Conservation (phyloP, 2,113 vertebrate species). For the Gambusia affinis region DNA sequence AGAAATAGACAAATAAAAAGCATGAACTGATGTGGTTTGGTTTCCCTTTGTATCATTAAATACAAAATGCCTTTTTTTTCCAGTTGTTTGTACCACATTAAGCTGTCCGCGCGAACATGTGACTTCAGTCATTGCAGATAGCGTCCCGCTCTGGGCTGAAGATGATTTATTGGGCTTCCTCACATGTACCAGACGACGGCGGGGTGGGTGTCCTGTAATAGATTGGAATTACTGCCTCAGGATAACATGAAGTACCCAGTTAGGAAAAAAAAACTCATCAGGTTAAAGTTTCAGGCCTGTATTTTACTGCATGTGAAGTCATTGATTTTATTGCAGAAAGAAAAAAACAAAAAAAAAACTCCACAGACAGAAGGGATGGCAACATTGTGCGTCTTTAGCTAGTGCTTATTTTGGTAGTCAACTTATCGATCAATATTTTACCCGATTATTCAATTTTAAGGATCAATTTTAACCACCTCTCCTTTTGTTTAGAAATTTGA, state of each 20-base stretch:
- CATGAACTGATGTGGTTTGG: conserved; percentile 11
- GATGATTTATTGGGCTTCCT: conserved; percentile 38
- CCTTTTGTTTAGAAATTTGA: not conserved
- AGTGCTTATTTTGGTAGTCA: too few species aligned
- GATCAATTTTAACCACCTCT: not conserved
- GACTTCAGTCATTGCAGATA: conserved; percentile 27
- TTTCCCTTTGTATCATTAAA: conserved; percentile 20
- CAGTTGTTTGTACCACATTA: conserved; percentile 30
- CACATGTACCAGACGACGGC: conserved; percentile 12
- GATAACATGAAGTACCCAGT: conserved; percentile 20
- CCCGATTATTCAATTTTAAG: not conserved
- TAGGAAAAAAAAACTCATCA: conserved; percentile 20
- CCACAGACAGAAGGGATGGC: conserved; percentile 4
- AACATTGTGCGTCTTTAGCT: not conserved
- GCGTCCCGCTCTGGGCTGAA: conserved; percentile 15
- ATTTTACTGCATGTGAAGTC: conserved; percentile 13
- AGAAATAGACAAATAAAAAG: not conserved
- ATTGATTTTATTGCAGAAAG: conserved; percentile 35
- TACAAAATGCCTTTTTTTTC: conserved; percentile 47
- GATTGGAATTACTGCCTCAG: conserved; percentile 25
- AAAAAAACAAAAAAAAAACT: conserved; percentile 10
- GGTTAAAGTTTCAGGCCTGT: conserved; percentile 33
- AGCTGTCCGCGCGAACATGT: conserved; percentile 39
- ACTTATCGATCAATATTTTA: not conserved
- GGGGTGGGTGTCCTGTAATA: conserved; percentile 27